Percentiles rank a stretch among this genome's conserved stretches.
Evolutionary conservation across 2,113 vertebrate genomes (phyloP).

Genomic region (Lucifuga dentata): DNA sequence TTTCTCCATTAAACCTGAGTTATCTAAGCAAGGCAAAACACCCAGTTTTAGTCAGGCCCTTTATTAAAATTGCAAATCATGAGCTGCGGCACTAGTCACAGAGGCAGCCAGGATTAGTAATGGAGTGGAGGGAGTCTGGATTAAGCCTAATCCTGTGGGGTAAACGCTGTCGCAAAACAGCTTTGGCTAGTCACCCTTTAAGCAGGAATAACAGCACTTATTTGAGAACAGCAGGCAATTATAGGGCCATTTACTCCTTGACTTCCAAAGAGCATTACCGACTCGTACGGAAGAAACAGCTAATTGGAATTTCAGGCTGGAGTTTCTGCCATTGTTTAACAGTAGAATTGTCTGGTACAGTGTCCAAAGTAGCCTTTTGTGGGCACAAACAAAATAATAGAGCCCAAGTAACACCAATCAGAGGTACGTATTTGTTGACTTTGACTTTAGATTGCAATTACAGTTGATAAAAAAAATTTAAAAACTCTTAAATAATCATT

Average conservation of each 20-base stretch:
- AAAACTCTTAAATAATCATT: too few relatives aligned
- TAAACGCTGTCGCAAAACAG: conserved; percentile 68
- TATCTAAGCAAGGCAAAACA: background rate
- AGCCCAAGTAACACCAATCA: too few relatives aligned
- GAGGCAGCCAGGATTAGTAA: conserved; percentile 57
- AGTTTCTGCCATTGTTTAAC: conserved; percentile 12
- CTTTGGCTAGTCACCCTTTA: conserved; percentile 64
- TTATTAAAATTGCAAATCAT: conserved; percentile 1
- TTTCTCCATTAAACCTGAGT: background rate
- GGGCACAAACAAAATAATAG: too few relatives aligned
- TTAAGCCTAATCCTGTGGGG: conserved; percentile 73
- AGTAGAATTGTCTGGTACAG: background rate
- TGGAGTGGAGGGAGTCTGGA: conserved; percentile 45
- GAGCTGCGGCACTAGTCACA: conserved; percentile 13
- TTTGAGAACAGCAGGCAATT: conserved; percentile 67
- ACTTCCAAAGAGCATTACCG: conserved; percentile 75
- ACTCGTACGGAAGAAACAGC: conserved; percentile 5
- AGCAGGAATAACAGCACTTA: conserved; percentile 72
- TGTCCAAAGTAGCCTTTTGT: background rate
- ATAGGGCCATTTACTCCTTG: conserved; percentile 52
- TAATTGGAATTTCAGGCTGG: conserved; percentile 21
- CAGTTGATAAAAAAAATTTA: too few relatives aligned
- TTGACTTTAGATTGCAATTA: too few relatives aligned
- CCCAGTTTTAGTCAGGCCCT: background rate
- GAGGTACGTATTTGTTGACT: background rate